Evolutionary conservation across 2,888 invertebrate species (phyloP), one percentile per base, ranked within the genome.

Genomic region (Blomia tropicalis): DNA sequence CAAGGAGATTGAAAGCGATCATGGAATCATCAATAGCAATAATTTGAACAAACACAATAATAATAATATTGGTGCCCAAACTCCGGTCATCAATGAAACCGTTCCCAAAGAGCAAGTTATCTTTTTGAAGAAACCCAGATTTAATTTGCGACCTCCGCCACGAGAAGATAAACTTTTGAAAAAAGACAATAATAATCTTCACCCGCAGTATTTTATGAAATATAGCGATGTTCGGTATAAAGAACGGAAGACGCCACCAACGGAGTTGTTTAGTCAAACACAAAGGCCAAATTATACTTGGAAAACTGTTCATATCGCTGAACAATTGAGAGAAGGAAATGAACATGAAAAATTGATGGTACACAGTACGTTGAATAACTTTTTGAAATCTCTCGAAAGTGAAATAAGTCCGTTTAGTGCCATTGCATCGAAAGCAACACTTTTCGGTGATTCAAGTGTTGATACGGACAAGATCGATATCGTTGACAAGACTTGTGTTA

Each of bases 261-360:
- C 84, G 71, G 90, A 92, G 75, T 79, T 93, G 70, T 88, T 92
- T 31, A 85, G 85, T 75, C 90, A 90, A 74, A 85, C 91, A 59
- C 77, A 85, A 67, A 84, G 87, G 71, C 88, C 87, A 75, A 82
- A 89, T 22, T 87, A 87, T 69, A 93, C 93, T 1, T 93, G 93
- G 93, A 93, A 92, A 77, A 81, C 93, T 65, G 83, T 87, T 77
- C 90, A 91, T 73, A 79, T 93, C 69, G 85, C 85, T 43, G 83
- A 88, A 47, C 91, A 92, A 77, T 85, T 93, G 83, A 88, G 91
- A 71, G 88, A 91, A 74, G 77, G 92, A 79, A 19, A 22, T n/a
- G 64, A 65, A 19, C 56, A 62, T 17, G 66, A 65, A 31, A 58
- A 59, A 43, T n/a, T 30, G 2, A 27, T 32, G 43, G 29, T 62